A percentile compares a stretch with the other conserved stretches of the same genome.
phyloP scores from a whole-genome alignment of 2,888 invertebrate species.

The Drosophila pegasa region DNA sequence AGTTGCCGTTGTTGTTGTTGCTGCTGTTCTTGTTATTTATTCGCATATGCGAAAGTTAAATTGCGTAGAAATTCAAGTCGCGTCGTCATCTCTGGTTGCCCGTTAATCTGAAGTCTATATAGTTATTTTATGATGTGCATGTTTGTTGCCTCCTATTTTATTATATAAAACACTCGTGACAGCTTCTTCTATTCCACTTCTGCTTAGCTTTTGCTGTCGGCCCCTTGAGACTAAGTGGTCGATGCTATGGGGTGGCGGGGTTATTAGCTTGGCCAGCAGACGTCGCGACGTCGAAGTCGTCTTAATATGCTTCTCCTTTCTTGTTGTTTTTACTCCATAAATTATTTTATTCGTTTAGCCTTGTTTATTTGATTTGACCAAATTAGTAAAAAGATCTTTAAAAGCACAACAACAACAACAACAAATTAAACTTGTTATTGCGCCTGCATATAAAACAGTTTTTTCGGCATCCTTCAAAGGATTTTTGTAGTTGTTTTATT shows the following conservation, averaged over 20 bases:
- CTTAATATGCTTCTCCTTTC: conserved; percentile 19
- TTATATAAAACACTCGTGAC: conserved; percentile 47
- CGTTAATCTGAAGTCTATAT: conserved; percentile 57
- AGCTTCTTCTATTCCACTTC: conserved; percentile 7
- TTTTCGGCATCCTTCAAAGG: conserved; percentile 26
- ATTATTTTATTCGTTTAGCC: conserved; percentile 29
- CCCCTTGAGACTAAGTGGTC: conserved; percentile 8
- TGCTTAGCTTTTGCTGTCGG: conserved; percentile 1
- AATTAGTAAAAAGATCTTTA: conserved; percentile 51
- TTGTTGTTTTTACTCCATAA: conserved; percentile 37
- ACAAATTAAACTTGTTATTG: conserved; percentile 17
- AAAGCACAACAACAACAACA: conserved; percentile 27
- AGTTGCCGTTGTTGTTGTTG: neutral
- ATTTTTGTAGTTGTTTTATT: conserved; percentile 25
- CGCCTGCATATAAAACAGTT: conserved; percentile 52
- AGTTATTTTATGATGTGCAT: conserved; percentile 74
- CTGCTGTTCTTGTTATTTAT: conserved; percentile 35
- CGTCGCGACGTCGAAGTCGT: conserved; percentile 9
- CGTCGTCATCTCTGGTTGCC: conserved; percentile 49
- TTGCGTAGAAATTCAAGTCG: conserved; percentile 76
- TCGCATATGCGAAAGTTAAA: conserved; percentile 70
- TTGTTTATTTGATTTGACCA: conserved; percentile 45
- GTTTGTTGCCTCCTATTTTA: conserved; percentile 55
- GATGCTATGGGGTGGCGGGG: neutral
- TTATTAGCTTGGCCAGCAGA: conserved; percentile 14